Conservation (phyloP, 37 sponge, comb jelly and placozoan genomes). For the Lycopodina hypogea region DNA sequence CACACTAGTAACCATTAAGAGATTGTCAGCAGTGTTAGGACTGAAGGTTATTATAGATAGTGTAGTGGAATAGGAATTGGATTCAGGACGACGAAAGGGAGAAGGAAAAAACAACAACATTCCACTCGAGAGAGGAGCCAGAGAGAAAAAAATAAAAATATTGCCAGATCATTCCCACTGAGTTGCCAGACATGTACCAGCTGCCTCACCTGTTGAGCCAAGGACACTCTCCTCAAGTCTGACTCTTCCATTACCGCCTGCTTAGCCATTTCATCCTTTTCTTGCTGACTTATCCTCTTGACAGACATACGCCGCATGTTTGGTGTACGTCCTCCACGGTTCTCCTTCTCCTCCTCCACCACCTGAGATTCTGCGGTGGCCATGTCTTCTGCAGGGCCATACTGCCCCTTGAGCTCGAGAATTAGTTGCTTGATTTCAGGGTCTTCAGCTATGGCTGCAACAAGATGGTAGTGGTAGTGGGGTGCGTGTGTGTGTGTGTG, state of each 20-base stretch:
- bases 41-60: too few species aligned
- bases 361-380: constrained; percentile 3
- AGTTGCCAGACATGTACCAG: too few species aligned
- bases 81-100: too few species aligned
- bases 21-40: too few species aligned
- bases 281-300: constrained; percentile 29
- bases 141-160: too few species aligned
- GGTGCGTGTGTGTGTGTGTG: constrained; percentile 1
- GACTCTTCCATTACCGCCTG: constrained; percentile 35
- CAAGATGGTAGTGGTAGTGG: neutral
- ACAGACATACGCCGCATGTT: constrained; percentile 23
- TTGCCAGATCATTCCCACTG: too few species aligned
- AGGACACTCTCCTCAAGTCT: constrained; percentile 10
- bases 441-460: constrained; percentile 68
- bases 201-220: constrained; percentile 28
- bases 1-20: too few species aligned
- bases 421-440: constrained; percentile 67
- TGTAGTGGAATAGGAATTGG: too few species aligned
- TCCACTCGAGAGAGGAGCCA: too few species aligned
- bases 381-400: constrained; percentile 13
- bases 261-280: constrained; percentile 33
- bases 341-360: neutral
- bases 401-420: constrained; percentile 57
- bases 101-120: too few species aligned
- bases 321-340: neutral